phyloP scores from a whole-genome alignment of 2,113 vertebrate species.

The Orthochromis malagaraziensis region DNA sequence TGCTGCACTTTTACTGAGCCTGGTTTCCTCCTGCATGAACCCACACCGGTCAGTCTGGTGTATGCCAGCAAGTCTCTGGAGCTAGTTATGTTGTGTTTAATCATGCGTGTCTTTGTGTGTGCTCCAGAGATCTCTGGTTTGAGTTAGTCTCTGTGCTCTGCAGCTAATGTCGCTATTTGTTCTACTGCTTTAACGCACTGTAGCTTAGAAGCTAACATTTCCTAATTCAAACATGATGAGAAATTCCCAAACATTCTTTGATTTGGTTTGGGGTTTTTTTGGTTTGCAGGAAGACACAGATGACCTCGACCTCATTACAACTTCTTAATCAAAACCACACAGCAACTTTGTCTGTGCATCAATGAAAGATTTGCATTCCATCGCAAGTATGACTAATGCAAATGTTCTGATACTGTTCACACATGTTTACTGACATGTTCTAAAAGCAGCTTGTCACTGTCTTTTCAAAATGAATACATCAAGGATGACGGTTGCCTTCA shows the following conservation, averaged over 20 bases:
- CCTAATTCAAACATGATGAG: constrained; percentile 26
- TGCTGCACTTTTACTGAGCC: background rate
- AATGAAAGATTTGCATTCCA: constrained; percentile 11
- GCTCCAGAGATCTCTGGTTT: constrained; percentile 17
- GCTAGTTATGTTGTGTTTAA: constrained; percentile 28
- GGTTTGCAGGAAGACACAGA: background rate
- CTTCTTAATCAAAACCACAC: background rate
- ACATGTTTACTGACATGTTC: constrained; percentile 4
- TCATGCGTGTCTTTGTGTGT: background rate
- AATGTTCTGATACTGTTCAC: background rate
- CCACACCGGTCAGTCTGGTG: constrained; percentile 27
- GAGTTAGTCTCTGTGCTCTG: constrained; percentile 7
- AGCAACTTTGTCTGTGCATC: background rate
- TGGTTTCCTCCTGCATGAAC: constrained; percentile 24
- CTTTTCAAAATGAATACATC: background rate
- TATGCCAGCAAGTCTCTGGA: constrained; percentile 41
- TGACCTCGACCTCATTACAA: constrained; percentile 16
- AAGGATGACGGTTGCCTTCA: constrained; percentile 18
- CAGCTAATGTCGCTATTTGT: background rate
- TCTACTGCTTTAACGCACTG: constrained; percentile 8
- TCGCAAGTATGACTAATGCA: background rate
- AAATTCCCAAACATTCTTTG: background rate
- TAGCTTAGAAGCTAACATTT: constrained; percentile 29
- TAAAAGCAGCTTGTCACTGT: constrained; percentile 35
- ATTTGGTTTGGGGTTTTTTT: background rate